Percentiles rank a stretch among this genome's conserved stretches.
phyloP scores from a whole-genome alignment of 2,888 invertebrate species.

The Lottia gigantea region DNA sequence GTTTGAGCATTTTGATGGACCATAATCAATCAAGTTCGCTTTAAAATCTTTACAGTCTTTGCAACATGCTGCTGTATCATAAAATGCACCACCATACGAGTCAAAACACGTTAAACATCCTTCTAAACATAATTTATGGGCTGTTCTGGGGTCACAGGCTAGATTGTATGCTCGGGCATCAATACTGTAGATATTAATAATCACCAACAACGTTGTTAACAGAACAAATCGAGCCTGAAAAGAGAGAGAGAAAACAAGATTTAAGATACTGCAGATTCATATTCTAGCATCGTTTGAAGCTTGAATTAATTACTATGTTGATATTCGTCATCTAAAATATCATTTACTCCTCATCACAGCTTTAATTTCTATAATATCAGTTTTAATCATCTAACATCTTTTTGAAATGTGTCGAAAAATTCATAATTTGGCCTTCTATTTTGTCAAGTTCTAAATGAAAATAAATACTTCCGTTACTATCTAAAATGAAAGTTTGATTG shows the following conservation, averaged over 20 bases:
- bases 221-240: slow-evolving; percentile 5
- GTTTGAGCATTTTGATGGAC: slow-evolving; percentile 31
- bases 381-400: too few relatives aligned
- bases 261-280: too few relatives aligned
- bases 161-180: slow-evolving; percentile 17
- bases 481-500: too few relatives aligned
- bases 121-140: slow-evolving; percentile 29
- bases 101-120: slow-evolving; percentile 36
- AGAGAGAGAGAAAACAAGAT: neutral
- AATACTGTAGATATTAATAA: neutral
- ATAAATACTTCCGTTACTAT: too few relatives aligned
- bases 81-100: slow-evolving; percentile 31
- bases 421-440: too few relatives aligned
- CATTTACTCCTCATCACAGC: too few relatives aligned
- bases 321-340: too few relatives aligned
- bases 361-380: too few relatives aligned
- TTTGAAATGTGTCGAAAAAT: too few relatives aligned
- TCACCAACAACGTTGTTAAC: neutral
- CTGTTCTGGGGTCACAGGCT: slow-evolving; percentile 32
- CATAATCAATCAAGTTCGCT: slow-evolving; percentile 33
- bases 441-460: too few relatives aligned
- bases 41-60: slow-evolving; percentile 29
- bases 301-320: too few relatives aligned
- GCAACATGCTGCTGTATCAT: slow-evolving; percentile 37
- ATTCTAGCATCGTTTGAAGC: too few relatives aligned